A percentile compares a stretch with the other conserved stretches of the same genome.
These are phyloP conservation scores for Petrolisthes manimaculis DNA, from an alignment of 2,888 invertebrate genomes.

Conservation along the genomic window DNA sequence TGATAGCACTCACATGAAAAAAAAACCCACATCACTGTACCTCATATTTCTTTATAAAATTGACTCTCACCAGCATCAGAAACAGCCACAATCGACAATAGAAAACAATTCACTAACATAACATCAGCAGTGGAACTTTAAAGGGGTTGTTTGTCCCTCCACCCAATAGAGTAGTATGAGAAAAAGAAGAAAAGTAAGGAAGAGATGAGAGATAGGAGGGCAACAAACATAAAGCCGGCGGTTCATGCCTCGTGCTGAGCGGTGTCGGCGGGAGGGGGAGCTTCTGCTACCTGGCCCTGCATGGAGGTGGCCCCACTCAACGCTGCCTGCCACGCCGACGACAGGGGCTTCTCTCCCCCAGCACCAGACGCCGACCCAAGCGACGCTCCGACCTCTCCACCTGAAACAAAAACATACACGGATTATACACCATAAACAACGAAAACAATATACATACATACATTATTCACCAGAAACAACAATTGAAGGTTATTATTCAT, in stretches of 20 bases:
- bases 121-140: no score
- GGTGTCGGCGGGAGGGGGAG: slow-evolving; percentile 72
- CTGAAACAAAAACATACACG: slow-evolving; percentile 12
- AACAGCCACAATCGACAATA: no score
- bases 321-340: slow-evolving; percentile 73
- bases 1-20: no score
- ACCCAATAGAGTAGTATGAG: not conserved
- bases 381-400: slow-evolving; percentile 59
- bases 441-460: not conserved
- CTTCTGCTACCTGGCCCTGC: slow-evolving; percentile 73
- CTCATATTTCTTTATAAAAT: no score
- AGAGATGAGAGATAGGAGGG: not conserved
- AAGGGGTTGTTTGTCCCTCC: no score
- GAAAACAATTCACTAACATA: no score
- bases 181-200: not conserved
- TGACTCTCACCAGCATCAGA: no score
- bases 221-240: slow-evolving; percentile 9
- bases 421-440: no score
- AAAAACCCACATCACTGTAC: no score
- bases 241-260: slow-evolving; percentile 28
- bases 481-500: no score
- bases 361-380: slow-evolving; percentile 51
- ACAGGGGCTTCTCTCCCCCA: slow-evolving; percentile 69
- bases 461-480: no score
- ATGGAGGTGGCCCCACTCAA: slow-evolving; percentile 71